Evolutionary conservation across 2,888 invertebrate species (phyloP).

Genomic region (Miltochrista miniata): DNA sequence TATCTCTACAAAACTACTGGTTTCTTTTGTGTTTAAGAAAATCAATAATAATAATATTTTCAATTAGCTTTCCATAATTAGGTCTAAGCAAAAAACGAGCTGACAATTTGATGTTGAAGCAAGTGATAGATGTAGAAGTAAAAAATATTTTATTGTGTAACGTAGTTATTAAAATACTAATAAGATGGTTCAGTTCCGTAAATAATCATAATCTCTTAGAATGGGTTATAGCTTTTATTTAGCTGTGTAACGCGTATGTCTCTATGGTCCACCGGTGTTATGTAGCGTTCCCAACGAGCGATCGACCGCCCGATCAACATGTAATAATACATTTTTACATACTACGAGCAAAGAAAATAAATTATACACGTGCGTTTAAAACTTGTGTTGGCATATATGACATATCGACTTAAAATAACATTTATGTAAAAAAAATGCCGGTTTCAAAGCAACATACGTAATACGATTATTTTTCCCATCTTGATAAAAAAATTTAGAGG

Average conservation of each 20-base stretch:
- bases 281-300: slow-evolving; percentile 49
- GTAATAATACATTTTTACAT: slow-evolving; percentile 64
- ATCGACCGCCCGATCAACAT: slow-evolving; percentile 52
- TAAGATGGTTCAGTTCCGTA: no score
- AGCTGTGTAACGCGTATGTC: slow-evolving; percentile 9
- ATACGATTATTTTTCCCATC: slow-evolving; percentile 10
- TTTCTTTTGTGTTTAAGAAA: no score
- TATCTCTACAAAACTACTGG: no score
- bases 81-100: no score
- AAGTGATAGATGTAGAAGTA: no score
- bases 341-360: slow-evolving; percentile 45
- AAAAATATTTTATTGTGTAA: no score
- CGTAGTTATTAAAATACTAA: no score
- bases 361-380: slow-evolving; percentile 41
- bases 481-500: slow-evolving; percentile 17
- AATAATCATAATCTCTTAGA: no score
- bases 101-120: no score
- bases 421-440: slow-evolving; percentile 19
- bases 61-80: no score
- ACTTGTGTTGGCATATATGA: slow-evolving; percentile 40
- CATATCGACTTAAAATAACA: slow-evolving; percentile 31
- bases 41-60: no score
- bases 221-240: neutral
- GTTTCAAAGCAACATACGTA: slow-evolving; percentile 14
- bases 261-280: slow-evolving; percentile 38